Conservation (phyloP, 1,140 invertebrate species). For the Drosophila mayri region DNA sequence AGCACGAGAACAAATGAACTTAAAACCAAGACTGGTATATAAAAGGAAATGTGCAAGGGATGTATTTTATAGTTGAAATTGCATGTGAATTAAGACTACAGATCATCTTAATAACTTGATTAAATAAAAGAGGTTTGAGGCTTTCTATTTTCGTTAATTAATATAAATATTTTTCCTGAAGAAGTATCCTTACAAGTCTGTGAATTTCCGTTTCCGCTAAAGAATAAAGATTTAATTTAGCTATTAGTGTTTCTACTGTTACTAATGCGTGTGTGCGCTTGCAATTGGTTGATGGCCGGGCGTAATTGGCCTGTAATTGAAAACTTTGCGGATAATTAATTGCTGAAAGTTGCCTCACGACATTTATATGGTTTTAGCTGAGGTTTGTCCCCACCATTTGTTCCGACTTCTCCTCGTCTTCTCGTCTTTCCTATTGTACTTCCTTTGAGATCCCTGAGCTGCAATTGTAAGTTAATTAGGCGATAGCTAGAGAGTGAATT, state of each 20-base stretch:
- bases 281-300: conserved; percentile 43
- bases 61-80: too few relatives aligned
- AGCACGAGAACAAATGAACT: conserved; percentile 11
- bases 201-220: not conserved
- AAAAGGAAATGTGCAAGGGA: too few relatives aligned
- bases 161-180: too few relatives aligned
- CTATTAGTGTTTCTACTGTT: conserved; percentile 7
- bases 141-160: too few relatives aligned
- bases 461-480: conserved; percentile 72
- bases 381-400: conserved; percentile 60
- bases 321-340: conserved; percentile 81
- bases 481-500: conserved; percentile 53
- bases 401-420: conserved; percentile 16
- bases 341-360: conserved; percentile 72
- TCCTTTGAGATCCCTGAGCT: conserved; percentile 27
- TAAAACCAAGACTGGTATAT: too few relatives aligned
- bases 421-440: not conserved
- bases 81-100: too few relatives aligned
- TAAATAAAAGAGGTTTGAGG: too few relatives aligned
- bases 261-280: conserved; percentile 5
- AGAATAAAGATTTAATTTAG: not conserved
- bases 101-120: too few relatives aligned
- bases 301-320: conserved; percentile 78
- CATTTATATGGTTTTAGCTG: conserved; percentile 73
- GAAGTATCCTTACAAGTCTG: too few relatives aligned